phyloP scores from a whole-genome alignment of 2,113 vertebrate species.

The Arenaria interpres region DNA sequence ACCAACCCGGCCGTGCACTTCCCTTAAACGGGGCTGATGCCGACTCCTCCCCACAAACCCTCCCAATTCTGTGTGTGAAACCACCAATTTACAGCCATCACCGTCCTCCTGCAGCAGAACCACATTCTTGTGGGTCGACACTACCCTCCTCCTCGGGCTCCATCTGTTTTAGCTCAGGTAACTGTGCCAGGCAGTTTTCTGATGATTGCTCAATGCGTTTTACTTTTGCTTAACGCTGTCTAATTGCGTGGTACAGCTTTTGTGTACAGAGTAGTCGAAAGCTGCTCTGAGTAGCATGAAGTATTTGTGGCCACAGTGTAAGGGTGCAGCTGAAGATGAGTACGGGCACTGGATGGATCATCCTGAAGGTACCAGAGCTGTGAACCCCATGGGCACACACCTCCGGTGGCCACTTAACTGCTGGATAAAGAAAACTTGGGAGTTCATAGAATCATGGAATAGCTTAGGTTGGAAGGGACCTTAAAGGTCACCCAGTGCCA shows the following conservation, averaged over 20 bases:
- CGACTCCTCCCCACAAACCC: not conserved
- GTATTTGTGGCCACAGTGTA: not conserved
- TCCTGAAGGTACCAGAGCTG: not conserved
- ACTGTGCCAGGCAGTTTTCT: not conserved
- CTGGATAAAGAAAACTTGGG: not conserved
- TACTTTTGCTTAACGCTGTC: not conserved
- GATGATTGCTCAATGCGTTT: not conserved
- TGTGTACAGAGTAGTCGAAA: not conserved
- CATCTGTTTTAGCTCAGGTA: not conserved
- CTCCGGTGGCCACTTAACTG: not conserved
- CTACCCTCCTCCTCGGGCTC: fast-evolving
- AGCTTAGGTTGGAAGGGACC: not conserved
- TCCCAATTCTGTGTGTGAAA: not conserved
- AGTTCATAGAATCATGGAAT: not conserved
- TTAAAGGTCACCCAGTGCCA: fast-evolving
- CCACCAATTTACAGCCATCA: not conserved
- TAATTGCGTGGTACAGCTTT: not conserved
- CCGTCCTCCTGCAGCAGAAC: not conserved
- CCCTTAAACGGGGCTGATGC: fast-evolving
- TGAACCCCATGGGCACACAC: not conserved
- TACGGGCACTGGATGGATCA: fast-evolving
- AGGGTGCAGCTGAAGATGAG: not conserved
- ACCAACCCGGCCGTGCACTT: not conserved
- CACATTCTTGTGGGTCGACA: fast-evolving
- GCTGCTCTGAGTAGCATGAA: not conserved